A percentile compares a stretch with the other conserved stretches of the same genome.
phyloP scores from a whole-genome alignment of 2,797 vertebrate genomes.

The Alauda arvensis region DNA sequence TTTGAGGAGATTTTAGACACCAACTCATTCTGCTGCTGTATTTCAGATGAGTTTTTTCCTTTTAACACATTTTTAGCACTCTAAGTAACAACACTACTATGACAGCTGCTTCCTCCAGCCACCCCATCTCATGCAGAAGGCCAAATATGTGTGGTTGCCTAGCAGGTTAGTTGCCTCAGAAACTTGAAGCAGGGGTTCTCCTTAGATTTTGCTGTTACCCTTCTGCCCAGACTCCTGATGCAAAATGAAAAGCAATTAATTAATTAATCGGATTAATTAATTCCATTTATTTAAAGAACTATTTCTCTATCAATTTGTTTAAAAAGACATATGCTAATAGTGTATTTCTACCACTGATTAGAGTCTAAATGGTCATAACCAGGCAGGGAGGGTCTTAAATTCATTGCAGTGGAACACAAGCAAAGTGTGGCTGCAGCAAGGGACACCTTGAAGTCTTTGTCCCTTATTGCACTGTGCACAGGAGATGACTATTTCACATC shows the following conservation, averaged over 20 bases:
- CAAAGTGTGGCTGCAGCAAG: not conserved
- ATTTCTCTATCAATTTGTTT: not conserved
- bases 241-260: not conserved
- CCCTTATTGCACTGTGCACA: not conserved
- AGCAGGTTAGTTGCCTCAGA: not conserved
- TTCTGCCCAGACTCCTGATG: not conserved
- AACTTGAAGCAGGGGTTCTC: not conserved
- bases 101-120: not conserved
- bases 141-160: not conserved
- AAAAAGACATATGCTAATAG: not conserved
- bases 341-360: not conserved
- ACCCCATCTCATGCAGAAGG: not conserved
- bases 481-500: not conserved
- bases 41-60: not conserved
- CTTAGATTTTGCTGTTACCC: not conserved
- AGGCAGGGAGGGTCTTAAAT: not conserved
- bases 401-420: not conserved
- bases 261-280: not conserved
- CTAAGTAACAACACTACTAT: not conserved
- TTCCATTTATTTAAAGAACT: not conserved
- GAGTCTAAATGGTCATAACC: not conserved
- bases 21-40: not conserved
- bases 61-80: not conserved
- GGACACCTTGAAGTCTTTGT: not conserved
- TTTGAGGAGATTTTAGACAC: not conserved